Percentiles rank a stretch among this genome's conserved stretches.
Conservation (phyloP, 2,888 invertebrate species). For the Eupithecia pulchellata region DNA sequence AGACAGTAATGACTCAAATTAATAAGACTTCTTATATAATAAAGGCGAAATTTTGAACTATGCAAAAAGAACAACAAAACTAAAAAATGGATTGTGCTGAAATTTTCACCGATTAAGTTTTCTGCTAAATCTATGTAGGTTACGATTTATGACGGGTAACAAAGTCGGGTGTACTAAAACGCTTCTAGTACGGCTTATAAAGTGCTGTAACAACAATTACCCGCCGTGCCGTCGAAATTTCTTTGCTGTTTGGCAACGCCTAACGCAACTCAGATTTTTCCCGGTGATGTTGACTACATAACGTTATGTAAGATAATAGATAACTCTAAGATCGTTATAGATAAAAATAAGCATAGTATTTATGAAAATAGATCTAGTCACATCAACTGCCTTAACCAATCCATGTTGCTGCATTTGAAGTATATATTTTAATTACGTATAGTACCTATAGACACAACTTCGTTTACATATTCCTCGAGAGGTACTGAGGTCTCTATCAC, state of each 20-base stretch:
- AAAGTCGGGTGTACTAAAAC: conserved; percentile 31
- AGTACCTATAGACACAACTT: too few relatives aligned
- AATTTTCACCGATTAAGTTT: too few relatives aligned
- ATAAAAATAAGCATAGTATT: background rate
- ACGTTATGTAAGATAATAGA: conserved; percentile 33
- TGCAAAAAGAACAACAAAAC: too few relatives aligned
- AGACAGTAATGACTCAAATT: too few relatives aligned
- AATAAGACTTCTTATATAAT: too few relatives aligned
- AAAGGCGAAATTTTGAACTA: too few relatives aligned
- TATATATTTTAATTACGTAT: too few relatives aligned
- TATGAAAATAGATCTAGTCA: background rate
- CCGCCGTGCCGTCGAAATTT: conserved; percentile 43
- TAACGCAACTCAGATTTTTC: conserved; percentile 49
- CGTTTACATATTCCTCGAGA: too few relatives aligned
- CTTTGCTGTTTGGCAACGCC: conserved; percentile 49
- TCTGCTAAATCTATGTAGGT: background rate
- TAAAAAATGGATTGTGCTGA: too few relatives aligned
- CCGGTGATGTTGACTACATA: conserved; percentile 33
- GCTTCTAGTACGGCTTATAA: conserved; percentile 33
- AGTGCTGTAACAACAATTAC: conserved; percentile 45
- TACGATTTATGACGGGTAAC: background rate
- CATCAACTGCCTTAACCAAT: background rate
- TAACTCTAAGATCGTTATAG: background rate
- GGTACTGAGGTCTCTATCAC: background rate
- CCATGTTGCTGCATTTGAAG: background rate